Percentiles rank a stretch among this genome's conserved stretches.
Evolutionary conservation across 2,888 invertebrate species (phyloP).

Genomic region (Lathronympha strigana): DNA sequence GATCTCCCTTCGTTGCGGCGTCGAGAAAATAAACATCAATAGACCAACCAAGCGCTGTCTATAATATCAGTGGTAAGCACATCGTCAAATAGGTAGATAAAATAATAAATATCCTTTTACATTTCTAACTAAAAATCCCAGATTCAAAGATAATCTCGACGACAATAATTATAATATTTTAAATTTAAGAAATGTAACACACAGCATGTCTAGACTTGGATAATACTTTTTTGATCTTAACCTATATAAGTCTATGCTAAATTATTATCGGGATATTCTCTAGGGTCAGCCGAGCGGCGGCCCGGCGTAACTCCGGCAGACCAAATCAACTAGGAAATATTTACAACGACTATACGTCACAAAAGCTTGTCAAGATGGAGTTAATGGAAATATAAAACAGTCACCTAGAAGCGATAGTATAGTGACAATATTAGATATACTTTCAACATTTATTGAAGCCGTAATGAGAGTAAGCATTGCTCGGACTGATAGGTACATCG

Average conservation of each 20-base stretch:
- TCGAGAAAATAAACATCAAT: slow-evolving; percentile 23
- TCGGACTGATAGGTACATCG: slow-evolving; percentile 55
- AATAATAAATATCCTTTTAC: slow-evolving; percentile 52
- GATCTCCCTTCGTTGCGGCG: slow-evolving; percentile 62
- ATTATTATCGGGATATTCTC: slow-evolving; percentile 77
- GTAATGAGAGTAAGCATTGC: slow-evolving; percentile 67
- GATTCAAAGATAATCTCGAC: slow-evolving; percentile 54
- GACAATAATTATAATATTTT: slow-evolving; percentile 63
- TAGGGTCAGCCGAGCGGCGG: slow-evolving; percentile 67
- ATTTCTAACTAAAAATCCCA: slow-evolving; percentile 51
- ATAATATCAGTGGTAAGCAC: slow-evolving; percentile 50
- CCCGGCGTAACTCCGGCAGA: slow-evolving; percentile 26
- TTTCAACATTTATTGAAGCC: slow-evolving; percentile 74
- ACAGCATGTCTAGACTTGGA: slow-evolving; percentile 80
- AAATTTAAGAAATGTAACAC: slow-evolving; percentile 74
- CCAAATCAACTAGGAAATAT: slow-evolving; percentile 54
- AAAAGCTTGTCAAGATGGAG: slow-evolving; percentile 68
- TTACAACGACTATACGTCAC: slow-evolving; percentile 72
- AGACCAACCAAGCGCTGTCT: slow-evolving; percentile 20
- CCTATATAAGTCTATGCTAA: slow-evolving; percentile 73
- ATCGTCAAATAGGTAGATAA: slow-evolving; percentile 55
- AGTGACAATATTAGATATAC: slow-evolving; percentile 64
- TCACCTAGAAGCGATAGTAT: slow-evolving; percentile 76
- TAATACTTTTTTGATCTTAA: slow-evolving; percentile 81
- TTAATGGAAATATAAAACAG: slow-evolving; percentile 58